Evolutionary conservation across 2,888 invertebrate species (phyloP), one percentile per base, ranked within the genome.

Genomic region (Tetrapedia diversipes): DNA sequence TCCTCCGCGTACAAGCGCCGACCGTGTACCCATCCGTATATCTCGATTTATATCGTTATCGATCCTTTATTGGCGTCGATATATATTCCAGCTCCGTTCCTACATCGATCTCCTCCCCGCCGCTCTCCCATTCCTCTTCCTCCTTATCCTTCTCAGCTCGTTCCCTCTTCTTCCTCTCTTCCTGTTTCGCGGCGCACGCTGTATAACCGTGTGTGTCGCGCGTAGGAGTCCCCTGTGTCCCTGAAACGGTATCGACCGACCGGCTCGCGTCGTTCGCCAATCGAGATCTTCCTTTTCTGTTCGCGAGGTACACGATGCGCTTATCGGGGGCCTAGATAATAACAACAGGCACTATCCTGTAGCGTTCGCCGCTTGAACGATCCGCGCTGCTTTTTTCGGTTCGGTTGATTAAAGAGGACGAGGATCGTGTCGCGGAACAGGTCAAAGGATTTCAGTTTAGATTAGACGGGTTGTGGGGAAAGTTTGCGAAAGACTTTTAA

Each of bases 31-130:
- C 90, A 91, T 91, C 90, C 87, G 87, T 88, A 89, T 87, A 89
- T 90, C 88, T 89, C 90, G 91, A 91, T 91, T 91, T 91, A 91
- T 91, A 89, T 88, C 89, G 90, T 90, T 91, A 90, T 89, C 88
- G 90, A 89, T 89, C 90, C 89, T 89, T 89, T 91, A 91, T 90
- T 89, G 90, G 88, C 91, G 86, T 87, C 88, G 86, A 89, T 90
- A 86, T 86, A 89, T 88, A 87, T 86, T 86, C 86, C 80, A 72
- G 79, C 53, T 82, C 72, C 67, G 53, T 76, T 74, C 80, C 73
- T 81, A 79, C 84, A 79, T 75, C 82, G 80, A 76, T 77, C 79
- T 69, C 49, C 77, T 78, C 75, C 57, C 49, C 56, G 51, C 16
- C 27, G 45, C 8, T 32, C 56, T 14, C 34, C 54, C 22, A 45